These are phyloP conservation scores for Chrysocyon brachyurus DNA, from an alignment of 2,797 vertebrate genomes.

Conservation along the genomic window DNA sequence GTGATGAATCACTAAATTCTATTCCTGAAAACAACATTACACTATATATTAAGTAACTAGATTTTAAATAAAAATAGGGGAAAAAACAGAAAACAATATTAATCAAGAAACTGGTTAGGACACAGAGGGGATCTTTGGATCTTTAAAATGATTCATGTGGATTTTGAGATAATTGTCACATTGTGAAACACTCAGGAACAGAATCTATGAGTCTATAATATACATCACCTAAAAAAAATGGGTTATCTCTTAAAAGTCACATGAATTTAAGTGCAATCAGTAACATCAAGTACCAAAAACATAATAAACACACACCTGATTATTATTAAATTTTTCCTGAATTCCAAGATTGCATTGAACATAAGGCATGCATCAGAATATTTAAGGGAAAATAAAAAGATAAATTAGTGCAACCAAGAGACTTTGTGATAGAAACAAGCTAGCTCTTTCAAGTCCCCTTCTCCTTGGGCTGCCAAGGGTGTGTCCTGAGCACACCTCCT, in stretches of 20 bases:
- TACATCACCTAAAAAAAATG: neutral
- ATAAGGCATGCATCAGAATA: neutral
- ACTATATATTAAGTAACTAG: neutral
- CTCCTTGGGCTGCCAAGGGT: accelerated
- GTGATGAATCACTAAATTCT: neutral
- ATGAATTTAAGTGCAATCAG: neutral
- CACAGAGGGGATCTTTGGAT: neutral
- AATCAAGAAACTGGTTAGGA: neutral
- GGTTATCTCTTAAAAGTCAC: neutral
- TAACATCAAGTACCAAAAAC: neutral
- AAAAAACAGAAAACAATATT: slow-evolving; percentile 55
- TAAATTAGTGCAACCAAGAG: neutral
- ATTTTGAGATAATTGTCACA: neutral
- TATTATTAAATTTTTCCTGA: neutral
- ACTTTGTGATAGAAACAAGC: neutral
- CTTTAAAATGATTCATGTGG: neutral
- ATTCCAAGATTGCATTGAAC: neutral
- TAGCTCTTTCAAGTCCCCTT: neutral
- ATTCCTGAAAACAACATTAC: neutral
- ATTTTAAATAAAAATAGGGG: neutral
- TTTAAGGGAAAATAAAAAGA: neutral
- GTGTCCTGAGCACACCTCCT: neutral
- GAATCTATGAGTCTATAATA: neutral
- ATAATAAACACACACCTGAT: neutral
- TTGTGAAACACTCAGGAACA: neutral